A percentile compares a stretch with the other conserved stretches of the same genome.
These are phyloP conservation scores for Vanessa atalanta DNA, from an alignment of 1,140 invertebrate genomes.

Conservation along the genomic window DNA sequence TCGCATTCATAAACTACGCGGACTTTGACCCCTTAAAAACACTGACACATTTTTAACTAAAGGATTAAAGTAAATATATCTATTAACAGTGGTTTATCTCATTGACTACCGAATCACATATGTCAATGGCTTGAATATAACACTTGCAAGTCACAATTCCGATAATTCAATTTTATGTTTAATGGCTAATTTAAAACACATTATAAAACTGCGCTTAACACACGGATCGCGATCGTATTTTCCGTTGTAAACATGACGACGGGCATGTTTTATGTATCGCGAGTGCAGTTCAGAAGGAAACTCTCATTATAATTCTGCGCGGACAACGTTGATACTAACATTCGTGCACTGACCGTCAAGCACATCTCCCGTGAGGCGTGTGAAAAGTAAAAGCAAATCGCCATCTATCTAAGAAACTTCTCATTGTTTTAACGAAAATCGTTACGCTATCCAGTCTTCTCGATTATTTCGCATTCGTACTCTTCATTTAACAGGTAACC, in stretches of 20 bases:
- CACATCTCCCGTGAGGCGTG: constrained; percentile 68
- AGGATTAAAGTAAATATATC: background rate
- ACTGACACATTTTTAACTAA: constrained; percentile 56
- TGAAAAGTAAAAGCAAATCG: constrained; percentile 72
- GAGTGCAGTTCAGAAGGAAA: constrained; percentile 70
- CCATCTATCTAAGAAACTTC: constrained; percentile 38
- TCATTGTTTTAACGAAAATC: constrained; percentile 3
- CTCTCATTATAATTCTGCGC: constrained; percentile 75
- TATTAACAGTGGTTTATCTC: background rate
- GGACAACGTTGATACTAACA: constrained; percentile 68
- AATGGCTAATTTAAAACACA: constrained; percentile 69
- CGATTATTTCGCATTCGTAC: background rate
- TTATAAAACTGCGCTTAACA: constrained; percentile 65
- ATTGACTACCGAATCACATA: constrained; percentile 49
- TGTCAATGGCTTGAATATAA: constrained; percentile 47
- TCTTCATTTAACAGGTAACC: background rate
- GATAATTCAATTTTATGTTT: constrained; percentile 54
- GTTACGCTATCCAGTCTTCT: background rate
- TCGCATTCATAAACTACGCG: constrained; percentile 71
- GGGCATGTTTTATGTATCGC: constrained; percentile 74
- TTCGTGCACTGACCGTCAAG: constrained; percentile 68
- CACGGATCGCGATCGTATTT: constrained; percentile 63
- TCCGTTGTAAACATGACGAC: constrained; percentile 77
- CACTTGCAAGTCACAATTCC: constrained; percentile 44
- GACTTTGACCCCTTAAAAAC: constrained; percentile 68